phyloP scores from a whole-genome alignment of 2,113 vertebrate genomes.

The Mirza zaza region DNA sequence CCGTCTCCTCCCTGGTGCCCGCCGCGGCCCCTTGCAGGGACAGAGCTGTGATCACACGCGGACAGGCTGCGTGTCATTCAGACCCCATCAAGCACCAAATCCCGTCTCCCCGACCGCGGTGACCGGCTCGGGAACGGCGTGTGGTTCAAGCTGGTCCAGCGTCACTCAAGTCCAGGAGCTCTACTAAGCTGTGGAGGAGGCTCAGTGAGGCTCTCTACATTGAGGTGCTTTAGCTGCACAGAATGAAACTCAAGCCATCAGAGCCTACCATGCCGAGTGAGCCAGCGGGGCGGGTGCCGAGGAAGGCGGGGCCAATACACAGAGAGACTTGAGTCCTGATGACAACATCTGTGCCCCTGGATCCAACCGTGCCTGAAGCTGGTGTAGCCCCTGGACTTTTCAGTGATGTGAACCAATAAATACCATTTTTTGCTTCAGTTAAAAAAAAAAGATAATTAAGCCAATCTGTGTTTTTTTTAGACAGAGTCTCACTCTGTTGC shows the following conservation, averaged over 20 bases:
- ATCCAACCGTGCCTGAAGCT: constrained; percentile 79
- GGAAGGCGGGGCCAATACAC: constrained; percentile 67
- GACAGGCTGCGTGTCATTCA: neutral
- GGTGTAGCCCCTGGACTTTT: constrained; percentile 69
- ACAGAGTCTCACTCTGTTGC: too few species aligned
- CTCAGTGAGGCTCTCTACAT: constrained; percentile 37
- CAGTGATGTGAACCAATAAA: constrained; percentile 79
- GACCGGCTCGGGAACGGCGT: constrained; percentile 22
- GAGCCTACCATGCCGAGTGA: constrained; percentile 43
- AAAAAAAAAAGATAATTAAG: neutral
- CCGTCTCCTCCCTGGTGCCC: accelerated
- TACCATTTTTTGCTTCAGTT: constrained; percentile 72
- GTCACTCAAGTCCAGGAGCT: constrained; percentile 16
- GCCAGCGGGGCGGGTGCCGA: constrained; percentile 59
- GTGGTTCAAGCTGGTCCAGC: constrained; percentile 52
- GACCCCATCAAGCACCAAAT: constrained; percentile 16
- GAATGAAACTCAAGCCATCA: constrained; percentile 53
- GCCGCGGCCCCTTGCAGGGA: neutral
- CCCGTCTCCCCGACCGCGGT: constrained; percentile 34
- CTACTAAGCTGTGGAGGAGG: constrained; percentile 20
- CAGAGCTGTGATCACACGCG: neutral
- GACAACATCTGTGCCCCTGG: constrained; percentile 66
- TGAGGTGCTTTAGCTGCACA: constrained; percentile 51
- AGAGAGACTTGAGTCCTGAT: constrained; percentile 70
- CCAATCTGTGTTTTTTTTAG: too few species aligned